Conservation (phyloP, 2,888 invertebrate species). For the Lithodes maja region DNA sequence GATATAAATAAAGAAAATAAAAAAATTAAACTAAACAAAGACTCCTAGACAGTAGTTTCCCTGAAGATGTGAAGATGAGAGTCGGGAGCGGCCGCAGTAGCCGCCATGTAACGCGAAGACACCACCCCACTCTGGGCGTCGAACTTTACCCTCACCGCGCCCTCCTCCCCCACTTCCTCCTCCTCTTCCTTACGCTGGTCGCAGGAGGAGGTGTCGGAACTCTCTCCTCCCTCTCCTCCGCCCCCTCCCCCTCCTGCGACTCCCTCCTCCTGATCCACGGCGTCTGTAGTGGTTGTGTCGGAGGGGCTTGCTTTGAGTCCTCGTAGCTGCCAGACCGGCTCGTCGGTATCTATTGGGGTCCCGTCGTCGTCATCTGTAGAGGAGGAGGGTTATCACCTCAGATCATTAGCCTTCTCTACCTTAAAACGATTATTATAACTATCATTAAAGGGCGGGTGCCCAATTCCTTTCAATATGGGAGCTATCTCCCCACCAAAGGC, state of each 20-base stretch:
- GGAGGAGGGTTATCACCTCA: too few relatives aligned
- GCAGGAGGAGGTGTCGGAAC: neutral
- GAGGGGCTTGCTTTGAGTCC: too few relatives aligned
- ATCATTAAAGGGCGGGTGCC: too few relatives aligned
- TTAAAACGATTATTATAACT: too few relatives aligned
- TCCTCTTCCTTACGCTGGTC: neutral
- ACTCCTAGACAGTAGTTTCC: constrained; percentile 58
- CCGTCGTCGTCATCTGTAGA: constrained; percentile 57
- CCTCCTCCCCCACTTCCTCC: constrained; percentile 38
- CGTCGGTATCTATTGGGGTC: constrained; percentile 59
- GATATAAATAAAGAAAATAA: too few relatives aligned
- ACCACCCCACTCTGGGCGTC: constrained; percentile 44
- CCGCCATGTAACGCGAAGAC: constrained; percentile 50
- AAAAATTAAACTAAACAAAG: neutral
- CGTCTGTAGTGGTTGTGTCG: too few relatives aligned
- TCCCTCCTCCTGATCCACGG: constrained; percentile 34
- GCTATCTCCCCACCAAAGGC: too few relatives aligned
- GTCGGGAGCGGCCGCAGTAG: constrained; percentile 48
- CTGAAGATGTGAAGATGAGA: constrained; percentile 58
- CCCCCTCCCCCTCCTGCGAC: constrained; percentile 19
- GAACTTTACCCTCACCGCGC: constrained; percentile 36
- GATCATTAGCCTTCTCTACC: too few relatives aligned
- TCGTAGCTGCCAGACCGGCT: constrained; percentile 63
- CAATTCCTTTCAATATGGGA: too few relatives aligned
- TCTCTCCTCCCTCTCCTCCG: neutral